Conservation (phyloP, 2,888 invertebrate genomes). For the Muschampia plurimacula region DNA sequence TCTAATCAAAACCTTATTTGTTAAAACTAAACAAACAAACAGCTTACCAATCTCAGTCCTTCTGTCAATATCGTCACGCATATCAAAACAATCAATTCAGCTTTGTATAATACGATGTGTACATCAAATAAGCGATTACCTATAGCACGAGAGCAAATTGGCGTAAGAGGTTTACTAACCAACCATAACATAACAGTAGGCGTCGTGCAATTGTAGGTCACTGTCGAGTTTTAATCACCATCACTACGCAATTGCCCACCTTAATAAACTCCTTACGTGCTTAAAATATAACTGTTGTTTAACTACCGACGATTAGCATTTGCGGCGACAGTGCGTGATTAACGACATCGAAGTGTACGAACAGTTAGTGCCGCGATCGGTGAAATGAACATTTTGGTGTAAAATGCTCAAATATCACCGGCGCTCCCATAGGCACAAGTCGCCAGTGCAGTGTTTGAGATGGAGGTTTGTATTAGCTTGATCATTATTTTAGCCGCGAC, state of each 20-base stretch:
- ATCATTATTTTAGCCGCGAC: no score
- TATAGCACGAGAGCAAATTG: conserved; percentile 46
- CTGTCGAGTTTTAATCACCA: conserved; percentile 51
- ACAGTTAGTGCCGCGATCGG: conserved; percentile 54
- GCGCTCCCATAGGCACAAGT: conserved; percentile 81
- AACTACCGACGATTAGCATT: conserved; percentile 50
- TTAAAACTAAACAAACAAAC: conserved; percentile 8
- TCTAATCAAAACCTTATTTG: background rate
- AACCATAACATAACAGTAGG: conserved; percentile 67
- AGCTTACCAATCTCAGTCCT: background rate
- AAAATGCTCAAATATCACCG: conserved; percentile 86
- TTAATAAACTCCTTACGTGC: conserved; percentile 49
- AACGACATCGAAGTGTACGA: conserved; percentile 54
- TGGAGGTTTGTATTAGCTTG: conserved; percentile 71
- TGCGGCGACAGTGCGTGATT: conserved; percentile 53
- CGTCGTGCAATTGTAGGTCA: conserved; percentile 55
- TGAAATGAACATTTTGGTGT: conserved; percentile 82
- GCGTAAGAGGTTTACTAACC: conserved; percentile 58
- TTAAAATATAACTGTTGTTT: conserved; percentile 55
- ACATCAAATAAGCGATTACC: conserved; percentile 41
- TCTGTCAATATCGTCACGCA: conserved; percentile 24
- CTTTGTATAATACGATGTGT: conserved; percentile 25
- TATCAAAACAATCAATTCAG: conserved; percentile 35
- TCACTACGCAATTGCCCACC: conserved; percentile 44
- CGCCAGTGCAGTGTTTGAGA: conserved; percentile 80